Evolutionary conservation across 2,113 vertebrate genomes (phyloP).

Genomic region (Ophiodon elongatus): DNA sequence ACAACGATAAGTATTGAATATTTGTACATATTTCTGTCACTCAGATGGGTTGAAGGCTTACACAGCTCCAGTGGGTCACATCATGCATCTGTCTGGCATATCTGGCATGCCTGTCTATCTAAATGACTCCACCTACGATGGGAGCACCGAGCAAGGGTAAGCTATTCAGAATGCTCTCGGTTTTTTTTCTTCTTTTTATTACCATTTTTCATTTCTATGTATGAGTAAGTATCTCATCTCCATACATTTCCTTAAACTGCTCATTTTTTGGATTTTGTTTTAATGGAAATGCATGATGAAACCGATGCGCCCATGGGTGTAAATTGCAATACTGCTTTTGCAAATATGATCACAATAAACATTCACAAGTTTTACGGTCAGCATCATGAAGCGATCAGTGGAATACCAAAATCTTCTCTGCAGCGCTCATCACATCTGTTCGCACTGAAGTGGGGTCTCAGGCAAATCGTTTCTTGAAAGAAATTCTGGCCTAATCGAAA

Average conservation of each 20-base stretch:
- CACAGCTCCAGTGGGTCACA: slow-evolving; percentile 89
- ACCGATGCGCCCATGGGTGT: neutral
- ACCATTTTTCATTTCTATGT: slow-evolving; percentile 29
- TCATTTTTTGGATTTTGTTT: neutral
- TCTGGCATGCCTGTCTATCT: slow-evolving; percentile 84
- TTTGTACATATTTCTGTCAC: neutral
- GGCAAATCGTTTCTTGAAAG: slow-evolving; percentile 36
- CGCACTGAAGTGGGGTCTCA: slow-evolving; percentile 20
- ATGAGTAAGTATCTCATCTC: slow-evolving; percentile 21
- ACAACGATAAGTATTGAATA: neutral
- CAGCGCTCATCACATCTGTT: slow-evolving; percentile 44
- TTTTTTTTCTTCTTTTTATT: neutral
- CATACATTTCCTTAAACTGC: slow-evolving; percentile 8
- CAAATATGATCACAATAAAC: slow-evolving; percentile 20
- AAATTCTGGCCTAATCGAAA: slow-evolving; percentile 65
- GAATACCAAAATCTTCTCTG: slow-evolving; percentile 18
- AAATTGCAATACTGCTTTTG: slow-evolving; percentile 9
- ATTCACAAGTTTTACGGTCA: slow-evolving; percentile 4
- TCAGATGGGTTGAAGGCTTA: slow-evolving; percentile 92
- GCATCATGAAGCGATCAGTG: slow-evolving; percentile 25
- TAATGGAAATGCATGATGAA: slow-evolving; percentile 24
- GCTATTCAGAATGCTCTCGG: neutral
- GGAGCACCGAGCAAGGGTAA: slow-evolving; percentile 88
- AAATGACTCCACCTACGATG: slow-evolving; percentile 95
- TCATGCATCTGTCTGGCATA: slow-evolving; percentile 87